Conservation (phyloP, 2,888 invertebrate species). For the Oligia fasciuncula region DNA sequence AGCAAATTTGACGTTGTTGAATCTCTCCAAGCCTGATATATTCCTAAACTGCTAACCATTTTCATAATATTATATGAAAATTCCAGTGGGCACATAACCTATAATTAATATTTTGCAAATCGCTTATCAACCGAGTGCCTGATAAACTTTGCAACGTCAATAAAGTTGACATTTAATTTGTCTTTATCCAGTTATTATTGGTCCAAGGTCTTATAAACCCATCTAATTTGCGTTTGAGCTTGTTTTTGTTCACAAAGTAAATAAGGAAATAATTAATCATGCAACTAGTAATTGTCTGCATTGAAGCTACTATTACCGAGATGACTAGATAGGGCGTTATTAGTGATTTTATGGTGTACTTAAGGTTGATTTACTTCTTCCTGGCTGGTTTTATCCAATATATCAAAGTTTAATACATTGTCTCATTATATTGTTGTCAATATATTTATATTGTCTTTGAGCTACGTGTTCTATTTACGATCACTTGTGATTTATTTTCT, state of each 20-base stretch:
- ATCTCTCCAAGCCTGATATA: background rate
- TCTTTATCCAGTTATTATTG: constrained; percentile 62
- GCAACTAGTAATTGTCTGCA: constrained; percentile 64
- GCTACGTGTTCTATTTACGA: constrained; percentile 41
- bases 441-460: constrained; percentile 60
- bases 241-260: constrained; percentile 66
- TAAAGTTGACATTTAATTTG: constrained; percentile 62
- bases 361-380: constrained; percentile 67
- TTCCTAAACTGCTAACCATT: background rate
- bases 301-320: constrained; percentile 62
- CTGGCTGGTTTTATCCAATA: constrained; percentile 57
- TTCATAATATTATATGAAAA: background rate
- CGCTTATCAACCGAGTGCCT: constrained; percentile 7
- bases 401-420: constrained; percentile 59
- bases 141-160: constrained; percentile 36
- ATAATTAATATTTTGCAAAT: constrained; percentile 21
- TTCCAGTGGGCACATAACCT: background rate
- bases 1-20: background rate
- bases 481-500: constrained; percentile 47
- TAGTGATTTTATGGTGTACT: constrained; percentile 68
- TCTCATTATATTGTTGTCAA: constrained; percentile 52
- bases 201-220: constrained; percentile 56
- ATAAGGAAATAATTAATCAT: constrained; percentile 71
- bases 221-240: constrained; percentile 61
- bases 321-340: constrained; percentile 60